phyloP scores from a whole-genome alignment of 2,797 vertebrate genomes.

The Intellagama lesueurii region DNA sequence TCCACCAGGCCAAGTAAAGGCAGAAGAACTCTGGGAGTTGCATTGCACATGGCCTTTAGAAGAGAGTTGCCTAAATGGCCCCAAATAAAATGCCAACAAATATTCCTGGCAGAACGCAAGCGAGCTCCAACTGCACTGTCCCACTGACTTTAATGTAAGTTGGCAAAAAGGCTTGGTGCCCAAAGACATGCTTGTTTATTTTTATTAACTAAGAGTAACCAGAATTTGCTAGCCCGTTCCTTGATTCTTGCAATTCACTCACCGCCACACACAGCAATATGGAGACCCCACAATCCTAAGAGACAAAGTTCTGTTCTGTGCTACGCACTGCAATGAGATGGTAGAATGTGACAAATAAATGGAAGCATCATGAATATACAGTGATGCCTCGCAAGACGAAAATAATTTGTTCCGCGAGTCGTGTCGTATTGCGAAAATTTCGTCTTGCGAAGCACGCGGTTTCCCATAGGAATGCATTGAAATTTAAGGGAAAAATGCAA shows the following conservation, averaged over 20 bases:
- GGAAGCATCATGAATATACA: neutral
- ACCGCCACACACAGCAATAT: neutral
- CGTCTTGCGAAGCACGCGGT: too few species aligned
- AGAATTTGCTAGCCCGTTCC: conserved; percentile 46
- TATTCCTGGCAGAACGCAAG: conserved; percentile 9
- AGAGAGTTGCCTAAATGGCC: conserved; percentile 12
- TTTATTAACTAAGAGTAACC: conserved; percentile 53
- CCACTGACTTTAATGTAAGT: conserved; percentile 49
- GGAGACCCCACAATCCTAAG: neutral
- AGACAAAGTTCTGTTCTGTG: neutral
- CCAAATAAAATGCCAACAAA: conserved; percentile 27
- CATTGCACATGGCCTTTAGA: neutral
- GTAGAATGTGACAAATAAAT: neutral
- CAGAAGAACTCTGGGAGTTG: conserved; percentile 23
- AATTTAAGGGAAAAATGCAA: neutral
- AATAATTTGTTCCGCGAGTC: too few species aligned
- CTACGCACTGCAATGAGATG: too few species aligned
- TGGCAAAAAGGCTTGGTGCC: conserved; percentile 33
- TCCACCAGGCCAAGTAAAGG: neutral
- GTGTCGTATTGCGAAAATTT: too few species aligned
- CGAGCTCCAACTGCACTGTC: conserved; percentile 33
- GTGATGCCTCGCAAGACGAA: too few species aligned
- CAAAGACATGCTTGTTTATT: conserved; percentile 60
- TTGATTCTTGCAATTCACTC: neutral
- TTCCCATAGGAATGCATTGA: too few species aligned